Conservation (phyloP, 2,888 invertebrate genomes). For the Pachymerium ferrugineum region DNA sequence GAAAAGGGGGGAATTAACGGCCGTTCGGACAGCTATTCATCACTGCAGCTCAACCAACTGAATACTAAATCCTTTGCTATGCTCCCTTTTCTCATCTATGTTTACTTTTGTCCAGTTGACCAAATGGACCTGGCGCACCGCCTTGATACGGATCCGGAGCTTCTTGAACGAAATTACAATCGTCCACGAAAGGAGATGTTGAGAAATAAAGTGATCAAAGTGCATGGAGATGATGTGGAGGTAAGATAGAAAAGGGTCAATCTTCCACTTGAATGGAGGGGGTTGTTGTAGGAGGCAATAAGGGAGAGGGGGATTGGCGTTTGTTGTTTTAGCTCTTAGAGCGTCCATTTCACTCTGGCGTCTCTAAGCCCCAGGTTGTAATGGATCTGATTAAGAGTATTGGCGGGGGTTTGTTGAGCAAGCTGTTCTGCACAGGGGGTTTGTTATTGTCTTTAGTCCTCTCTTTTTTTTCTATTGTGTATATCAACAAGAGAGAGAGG, state of each 20-base stretch:
- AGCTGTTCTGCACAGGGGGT: background rate
- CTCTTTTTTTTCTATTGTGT: background rate
- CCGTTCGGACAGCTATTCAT: constrained; percentile 4
- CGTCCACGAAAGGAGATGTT: constrained; percentile 57
- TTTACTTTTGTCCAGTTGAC: constrained; percentile 45
- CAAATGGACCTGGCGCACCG: constrained; percentile 64
- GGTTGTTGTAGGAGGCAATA: background rate
- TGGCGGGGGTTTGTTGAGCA: background rate
- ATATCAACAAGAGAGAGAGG: too few relatives aligned
- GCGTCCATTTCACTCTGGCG: constrained; percentile 15
- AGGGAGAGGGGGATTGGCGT: background rate
- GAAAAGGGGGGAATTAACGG: constrained; percentile 6
- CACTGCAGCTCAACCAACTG: background rate
- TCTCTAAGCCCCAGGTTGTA: constrained; percentile 12
- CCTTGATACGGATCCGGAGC: constrained; percentile 66
- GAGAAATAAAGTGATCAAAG: constrained; percentile 35
- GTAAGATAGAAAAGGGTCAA: background rate
- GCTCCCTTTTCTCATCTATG: constrained; percentile 15
- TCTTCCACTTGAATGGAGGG: background rate
- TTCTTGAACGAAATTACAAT: constrained; percentile 65
- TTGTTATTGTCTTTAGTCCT: background rate
- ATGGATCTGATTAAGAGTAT: constrained; percentile 21
- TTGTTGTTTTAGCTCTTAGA: constrained; percentile 28
- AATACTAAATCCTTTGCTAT: background rate
- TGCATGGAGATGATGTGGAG: background rate